Percentiles rank a stretch among this genome's conserved stretches.
phyloP scores from a whole-genome alignment of 2,797 vertebrate species.

The Agapornis canus region DNA sequence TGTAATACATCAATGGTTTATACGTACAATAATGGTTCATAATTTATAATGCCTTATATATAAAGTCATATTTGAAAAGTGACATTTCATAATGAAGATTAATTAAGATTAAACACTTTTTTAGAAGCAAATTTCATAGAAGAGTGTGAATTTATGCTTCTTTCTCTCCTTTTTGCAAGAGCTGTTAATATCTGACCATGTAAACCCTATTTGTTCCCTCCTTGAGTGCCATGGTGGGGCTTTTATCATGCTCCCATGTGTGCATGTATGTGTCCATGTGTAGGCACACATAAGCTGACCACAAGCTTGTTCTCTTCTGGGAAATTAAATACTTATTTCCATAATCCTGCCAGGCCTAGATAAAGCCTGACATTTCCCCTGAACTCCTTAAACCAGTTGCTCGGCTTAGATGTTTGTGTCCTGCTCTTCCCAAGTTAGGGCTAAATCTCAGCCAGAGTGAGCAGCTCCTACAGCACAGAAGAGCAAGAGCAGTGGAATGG shows the following conservation, averaged over 20 bases:
- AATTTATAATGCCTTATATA: no score
- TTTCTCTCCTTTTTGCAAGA: neutral
- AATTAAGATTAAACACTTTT: neutral
- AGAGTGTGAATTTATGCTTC: neutral
- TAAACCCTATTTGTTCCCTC: neutral
- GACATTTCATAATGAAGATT: neutral
- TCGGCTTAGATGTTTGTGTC: neutral
- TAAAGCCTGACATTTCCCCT: neutral
- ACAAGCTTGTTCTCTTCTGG: neutral
- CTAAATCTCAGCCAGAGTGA: neutral
- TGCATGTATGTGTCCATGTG: fast-evolving
- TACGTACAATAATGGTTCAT: no score
- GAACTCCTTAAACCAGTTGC: neutral
- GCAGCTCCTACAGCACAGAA: fast-evolving
- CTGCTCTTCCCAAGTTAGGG: neutral
- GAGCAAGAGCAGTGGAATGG: neutral
- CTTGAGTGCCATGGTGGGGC: fast-evolving
- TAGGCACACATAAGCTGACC: neutral
- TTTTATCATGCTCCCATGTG: fast-evolving
- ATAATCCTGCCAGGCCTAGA: neutral
- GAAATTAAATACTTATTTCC: constrained; percentile 26
- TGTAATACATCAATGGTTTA: neutral
- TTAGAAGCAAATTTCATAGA: neutral
- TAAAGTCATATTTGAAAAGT: neutral
- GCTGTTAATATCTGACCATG: neutral